Evolutionary conservation across 1,140 invertebrate genomes (phyloP).

Genomic region (Protaetia brevitarsis): DNA sequence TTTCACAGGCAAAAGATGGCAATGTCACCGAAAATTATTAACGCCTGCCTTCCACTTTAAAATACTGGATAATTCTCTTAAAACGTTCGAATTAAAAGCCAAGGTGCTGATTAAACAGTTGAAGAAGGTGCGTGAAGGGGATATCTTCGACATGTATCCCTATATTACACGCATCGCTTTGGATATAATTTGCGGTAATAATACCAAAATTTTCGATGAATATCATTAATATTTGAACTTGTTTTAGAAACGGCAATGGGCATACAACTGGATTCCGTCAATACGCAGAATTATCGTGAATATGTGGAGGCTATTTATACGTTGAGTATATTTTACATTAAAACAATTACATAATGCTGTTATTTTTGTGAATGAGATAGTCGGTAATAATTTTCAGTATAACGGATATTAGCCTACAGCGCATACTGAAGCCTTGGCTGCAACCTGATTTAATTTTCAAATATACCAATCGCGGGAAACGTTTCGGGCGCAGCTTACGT

Average conservation of each 20-base stretch:
- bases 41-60: slow-evolving; percentile 88
- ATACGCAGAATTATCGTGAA: background rate
- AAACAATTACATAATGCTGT: background rate
- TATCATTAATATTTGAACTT: slow-evolving; percentile 42
- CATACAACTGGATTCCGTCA: background rate
- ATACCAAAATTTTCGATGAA: background rate
- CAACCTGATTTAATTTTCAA: slow-evolving; percentile 20
- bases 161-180: slow-evolving; percentile 74
- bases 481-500: slow-evolving; percentile 57
- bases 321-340: background rate
- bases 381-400: background rate
- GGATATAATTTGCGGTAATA: slow-evolving; percentile 78
- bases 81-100: slow-evolving; percentile 77
- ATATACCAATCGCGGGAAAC: slow-evolving; percentile 15
- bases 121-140: slow-evolving; percentile 50
- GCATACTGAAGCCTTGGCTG: slow-evolving; percentile 9
- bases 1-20: slow-evolving; percentile 60
- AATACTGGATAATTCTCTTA: slow-evolving; percentile 79
- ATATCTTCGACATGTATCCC: slow-evolving; percentile 69
- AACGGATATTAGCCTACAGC: background rate
- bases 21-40: slow-evolving; percentile 61
- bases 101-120: slow-evolving; percentile 62
- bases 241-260: slow-evolving; percentile 14
- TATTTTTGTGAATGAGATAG: background rate
- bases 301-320: slow-evolving; percentile 9